Evolutionary conservation across 2,113 vertebrate species (phyloP).

Genomic region (Sapayoa aenigma): DNA sequence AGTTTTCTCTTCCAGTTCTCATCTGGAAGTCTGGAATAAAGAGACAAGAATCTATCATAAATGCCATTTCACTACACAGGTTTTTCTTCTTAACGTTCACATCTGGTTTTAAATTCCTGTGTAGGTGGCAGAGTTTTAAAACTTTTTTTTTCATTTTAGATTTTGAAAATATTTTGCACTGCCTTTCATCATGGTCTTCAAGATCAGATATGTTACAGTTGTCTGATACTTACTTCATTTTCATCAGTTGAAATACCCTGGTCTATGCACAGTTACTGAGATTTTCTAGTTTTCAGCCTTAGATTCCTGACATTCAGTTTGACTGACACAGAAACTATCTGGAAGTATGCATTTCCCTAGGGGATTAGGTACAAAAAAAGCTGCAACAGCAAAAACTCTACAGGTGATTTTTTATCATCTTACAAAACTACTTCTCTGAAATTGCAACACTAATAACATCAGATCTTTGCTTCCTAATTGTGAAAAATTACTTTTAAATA

Average conservation of each 20-base stretch:
- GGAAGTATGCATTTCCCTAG: not conserved
- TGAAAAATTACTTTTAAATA: slow-evolving; percentile 14
- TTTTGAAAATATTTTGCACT: not conserved
- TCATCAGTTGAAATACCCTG: not conserved
- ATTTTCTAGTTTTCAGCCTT: not conserved
- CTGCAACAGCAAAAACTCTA: not conserved
- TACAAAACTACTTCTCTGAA: not conserved
- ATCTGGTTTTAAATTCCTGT: not conserved
- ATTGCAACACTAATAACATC: not conserved
- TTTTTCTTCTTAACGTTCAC: not conserved
- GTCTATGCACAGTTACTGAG: not conserved
- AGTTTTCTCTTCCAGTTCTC: not conserved
- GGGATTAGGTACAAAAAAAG: not conserved
- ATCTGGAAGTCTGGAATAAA: not conserved
- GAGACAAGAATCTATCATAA: not conserved
- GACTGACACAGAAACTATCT: not conserved
- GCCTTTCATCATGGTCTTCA: not conserved
- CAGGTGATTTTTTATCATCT: not conserved
- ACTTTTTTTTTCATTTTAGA: not conserved
- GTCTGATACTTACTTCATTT: not conserved
- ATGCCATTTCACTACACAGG: not conserved
- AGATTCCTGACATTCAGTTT: not conserved
- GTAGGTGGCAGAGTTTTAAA: not conserved
- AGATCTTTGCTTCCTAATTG: not conserved
- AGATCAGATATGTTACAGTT: not conserved